Evolutionary conservation across 2,888 invertebrate species (phyloP).

Genomic region (Automeris io): DNA sequence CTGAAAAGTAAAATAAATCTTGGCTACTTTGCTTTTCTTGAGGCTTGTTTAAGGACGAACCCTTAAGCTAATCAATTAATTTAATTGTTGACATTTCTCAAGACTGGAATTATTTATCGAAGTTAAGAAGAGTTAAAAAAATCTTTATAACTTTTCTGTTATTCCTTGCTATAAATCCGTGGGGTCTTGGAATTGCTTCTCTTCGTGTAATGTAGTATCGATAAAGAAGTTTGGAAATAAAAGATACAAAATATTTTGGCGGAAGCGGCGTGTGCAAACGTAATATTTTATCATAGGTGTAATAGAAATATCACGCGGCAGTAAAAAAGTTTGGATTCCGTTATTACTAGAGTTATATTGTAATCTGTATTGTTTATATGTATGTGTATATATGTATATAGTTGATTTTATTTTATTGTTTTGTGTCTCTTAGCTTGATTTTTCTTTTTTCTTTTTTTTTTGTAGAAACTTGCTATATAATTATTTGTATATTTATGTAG

Average conservation of each 20-base stretch:
- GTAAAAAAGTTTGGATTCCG: constrained; percentile 52
- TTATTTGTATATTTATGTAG: too few relatives aligned
- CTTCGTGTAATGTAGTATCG: constrained; percentile 49
- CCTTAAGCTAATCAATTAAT: constrained; percentile 67
- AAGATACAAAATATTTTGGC: constrained; percentile 62
- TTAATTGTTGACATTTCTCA: constrained; percentile 49
- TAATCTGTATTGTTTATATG: constrained; percentile 1
- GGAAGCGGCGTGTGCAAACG: constrained; percentile 37
- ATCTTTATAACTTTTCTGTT: constrained; percentile 13
- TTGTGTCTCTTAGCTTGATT: too few relatives aligned
- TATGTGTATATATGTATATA: too few relatives aligned
- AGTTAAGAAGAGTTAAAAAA: constrained; percentile 19
- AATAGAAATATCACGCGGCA: constrained; percentile 60
- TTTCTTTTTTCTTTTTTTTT: constrained; percentile 35
- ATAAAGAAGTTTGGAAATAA: constrained; percentile 71
- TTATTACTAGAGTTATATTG: constrained; percentile 33
- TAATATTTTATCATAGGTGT: constrained; percentile 75
- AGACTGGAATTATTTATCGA: constrained; percentile 13
- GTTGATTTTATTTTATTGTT: too few relatives aligned
- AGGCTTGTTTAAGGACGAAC: constrained; percentile 48
- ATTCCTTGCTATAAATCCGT: constrained; percentile 23
- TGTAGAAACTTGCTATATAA: too few relatives aligned
- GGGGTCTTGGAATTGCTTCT: constrained; percentile 44
- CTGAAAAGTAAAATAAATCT: constrained; percentile 71
- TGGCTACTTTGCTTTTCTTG: constrained; percentile 56